A percentile compares a stretch with the other conserved stretches of the same genome.
phyloP scores from a whole-genome alignment of 2,113 vertebrate species.

The Perca flavescens region DNA sequence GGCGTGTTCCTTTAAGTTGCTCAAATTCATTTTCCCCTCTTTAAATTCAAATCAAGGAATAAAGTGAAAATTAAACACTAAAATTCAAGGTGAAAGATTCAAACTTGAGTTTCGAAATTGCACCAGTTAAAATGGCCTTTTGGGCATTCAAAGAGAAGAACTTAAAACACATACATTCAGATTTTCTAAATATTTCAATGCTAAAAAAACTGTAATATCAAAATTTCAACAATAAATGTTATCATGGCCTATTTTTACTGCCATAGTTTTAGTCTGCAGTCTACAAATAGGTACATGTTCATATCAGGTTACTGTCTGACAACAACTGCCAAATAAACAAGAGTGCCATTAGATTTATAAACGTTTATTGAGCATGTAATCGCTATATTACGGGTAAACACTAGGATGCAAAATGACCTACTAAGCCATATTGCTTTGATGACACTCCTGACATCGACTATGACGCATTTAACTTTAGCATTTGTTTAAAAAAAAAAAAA shows the following conservation, averaged over 20 bases:
- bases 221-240: neutral
- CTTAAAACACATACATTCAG: neutral
- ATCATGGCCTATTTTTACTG: neutral
- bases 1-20: too few species aligned
- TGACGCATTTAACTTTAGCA: conserved; percentile 11
- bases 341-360: neutral
- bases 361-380: neutral
- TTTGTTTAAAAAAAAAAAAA: conserved; percentile 16
- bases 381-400: neutral
- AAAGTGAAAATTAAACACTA: neutral
- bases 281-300: neutral
- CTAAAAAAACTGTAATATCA: neutral
- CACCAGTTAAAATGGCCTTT: neutral
- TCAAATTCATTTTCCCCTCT: neutral
- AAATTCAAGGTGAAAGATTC: neutral
- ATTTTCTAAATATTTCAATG: neutral
- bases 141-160: neutral
- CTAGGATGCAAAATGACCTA: neutral
- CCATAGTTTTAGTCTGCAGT: neutral
- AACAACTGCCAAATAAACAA: neutral
- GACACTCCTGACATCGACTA: neutral
- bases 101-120: neutral
- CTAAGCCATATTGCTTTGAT: neutral
- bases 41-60: neutral
- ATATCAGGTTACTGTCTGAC: neutral